Conservation (phyloP, 1,140 invertebrate species). For the Penaeus japonicus region DNA sequence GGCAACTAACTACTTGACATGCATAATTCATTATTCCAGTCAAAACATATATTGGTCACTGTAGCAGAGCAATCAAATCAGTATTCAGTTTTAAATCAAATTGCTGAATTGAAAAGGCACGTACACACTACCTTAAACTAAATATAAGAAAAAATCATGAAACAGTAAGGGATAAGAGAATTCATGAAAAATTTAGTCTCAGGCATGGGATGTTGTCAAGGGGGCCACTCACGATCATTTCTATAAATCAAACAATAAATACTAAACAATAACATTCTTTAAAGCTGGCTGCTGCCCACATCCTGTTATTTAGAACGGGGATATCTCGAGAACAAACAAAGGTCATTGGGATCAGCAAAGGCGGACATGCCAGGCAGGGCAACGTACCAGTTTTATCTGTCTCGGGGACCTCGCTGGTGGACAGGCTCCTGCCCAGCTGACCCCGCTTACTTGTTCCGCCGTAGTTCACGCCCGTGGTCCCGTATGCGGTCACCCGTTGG, state of each 20-base stretch:
- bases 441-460: conserved; percentile 66
- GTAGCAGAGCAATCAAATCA: conserved; percentile 27
- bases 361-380: conserved; percentile 46
- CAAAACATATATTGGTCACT: conserved; percentile 20
- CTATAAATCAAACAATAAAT: conserved; percentile 20
- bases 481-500: conserved; percentile 57
- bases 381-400: conserved; percentile 84
- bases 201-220: no score
- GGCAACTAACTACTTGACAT: conserved; percentile 30
- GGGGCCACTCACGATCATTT: conserved; percentile 26
- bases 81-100: conserved; percentile 23
- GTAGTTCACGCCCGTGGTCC: conserved; percentile 61
- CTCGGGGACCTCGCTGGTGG: conserved; percentile 79
- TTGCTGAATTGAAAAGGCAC: conserved; percentile 16
- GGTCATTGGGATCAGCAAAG: conserved; percentile 23
- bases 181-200: no score
- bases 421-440: conserved; percentile 81
- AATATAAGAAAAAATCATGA: no score
- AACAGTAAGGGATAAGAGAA: no score
- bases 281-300: conserved; percentile 42
- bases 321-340: conserved; percentile 11
- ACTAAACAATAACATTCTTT: conserved; percentile 35
- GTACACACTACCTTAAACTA: conserved; percentile 11
- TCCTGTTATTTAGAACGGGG: conserved; percentile 35
- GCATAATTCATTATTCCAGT: conserved; percentile 48